These are phyloP conservation scores for Capreolus pygargus DNA, from an alignment of 2,113 vertebrate genomes.

Conservation along the genomic window DNA sequence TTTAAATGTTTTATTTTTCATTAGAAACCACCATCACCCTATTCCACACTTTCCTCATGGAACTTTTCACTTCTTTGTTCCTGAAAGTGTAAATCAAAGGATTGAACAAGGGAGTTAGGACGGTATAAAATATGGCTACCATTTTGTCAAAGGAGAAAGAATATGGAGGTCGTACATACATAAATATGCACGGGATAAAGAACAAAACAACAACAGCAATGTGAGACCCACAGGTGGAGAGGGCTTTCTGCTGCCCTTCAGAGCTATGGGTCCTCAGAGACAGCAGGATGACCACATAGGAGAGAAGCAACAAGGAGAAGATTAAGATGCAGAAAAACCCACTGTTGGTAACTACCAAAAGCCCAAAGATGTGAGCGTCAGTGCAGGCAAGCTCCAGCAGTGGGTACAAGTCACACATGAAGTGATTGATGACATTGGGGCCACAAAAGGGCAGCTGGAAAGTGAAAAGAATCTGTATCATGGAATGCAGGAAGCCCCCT, in stretches of 20 bases:
- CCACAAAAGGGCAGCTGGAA: conserved; percentile 58
- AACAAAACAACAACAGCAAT: conserved; percentile 52
- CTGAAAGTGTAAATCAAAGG: conserved; percentile 34
- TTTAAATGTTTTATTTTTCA: background rate
- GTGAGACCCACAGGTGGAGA: conserved; percentile 63
- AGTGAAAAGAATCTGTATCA: conserved; percentile 44
- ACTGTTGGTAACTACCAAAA: conserved; percentile 55
- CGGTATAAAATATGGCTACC: conserved; percentile 45
- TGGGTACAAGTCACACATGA: conserved; percentile 67
- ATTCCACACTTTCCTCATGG: conserved; percentile 29
- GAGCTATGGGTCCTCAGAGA: conserved; percentile 5
- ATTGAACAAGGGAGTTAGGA: conserved; percentile 55
- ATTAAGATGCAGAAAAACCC: conserved; percentile 45
- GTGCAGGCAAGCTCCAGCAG: conserved; percentile 55
- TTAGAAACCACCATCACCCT: background rate
- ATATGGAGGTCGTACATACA: background rate
- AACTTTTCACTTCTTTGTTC: conserved; percentile 37
- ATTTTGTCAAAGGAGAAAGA: conserved; percentile 39
- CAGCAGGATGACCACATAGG: conserved; percentile 48
- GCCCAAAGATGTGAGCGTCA: conserved; percentile 5
- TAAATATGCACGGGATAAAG: conserved; percentile 41
- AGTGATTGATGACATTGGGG: conserved; percentile 14
- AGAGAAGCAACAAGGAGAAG: conserved; percentile 50
- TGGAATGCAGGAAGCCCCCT: conserved; percentile 54
- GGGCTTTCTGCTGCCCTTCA: conserved; percentile 22